Conservation (phyloP, 2,113 vertebrate genomes). For the Erpornis zantholeuca region DNA sequence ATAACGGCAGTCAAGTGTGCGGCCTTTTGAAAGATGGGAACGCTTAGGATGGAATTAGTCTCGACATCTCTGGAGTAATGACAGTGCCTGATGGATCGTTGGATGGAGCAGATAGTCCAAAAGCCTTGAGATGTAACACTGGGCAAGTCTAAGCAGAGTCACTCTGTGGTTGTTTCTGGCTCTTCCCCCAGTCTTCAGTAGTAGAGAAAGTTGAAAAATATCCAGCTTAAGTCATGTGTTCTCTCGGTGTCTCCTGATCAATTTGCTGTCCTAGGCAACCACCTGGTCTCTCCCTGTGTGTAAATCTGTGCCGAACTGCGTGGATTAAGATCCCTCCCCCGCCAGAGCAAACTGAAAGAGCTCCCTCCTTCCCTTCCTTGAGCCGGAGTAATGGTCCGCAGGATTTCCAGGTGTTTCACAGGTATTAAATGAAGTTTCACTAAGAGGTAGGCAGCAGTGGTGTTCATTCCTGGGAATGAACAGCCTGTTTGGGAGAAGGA, state of each 20-base stretch:
- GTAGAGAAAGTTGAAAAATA: background rate
- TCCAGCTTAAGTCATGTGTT: background rate
- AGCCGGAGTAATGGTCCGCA: background rate
- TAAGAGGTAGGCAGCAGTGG: background rate
- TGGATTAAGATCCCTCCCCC: background rate
- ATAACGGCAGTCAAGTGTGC: background rate
- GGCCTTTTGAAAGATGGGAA: conserved; percentile 1
- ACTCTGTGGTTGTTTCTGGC: background rate
- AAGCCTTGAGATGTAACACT: background rate
- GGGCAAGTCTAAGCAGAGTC: background rate
- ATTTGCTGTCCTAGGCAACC: background rate
- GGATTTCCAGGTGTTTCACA: background rate
- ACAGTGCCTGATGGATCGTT: background rate
- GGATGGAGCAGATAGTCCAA: background rate
- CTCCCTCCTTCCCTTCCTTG: background rate
- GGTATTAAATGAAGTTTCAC: background rate
- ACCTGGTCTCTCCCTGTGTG: background rate
- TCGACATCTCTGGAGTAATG: background rate
- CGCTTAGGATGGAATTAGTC: background rate
- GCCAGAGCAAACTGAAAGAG: background rate
- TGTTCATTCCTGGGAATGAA: background rate
- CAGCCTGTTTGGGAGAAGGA: background rate
- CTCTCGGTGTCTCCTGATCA: background rate
- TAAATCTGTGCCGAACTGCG: background rate
- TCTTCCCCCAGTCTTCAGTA: background rate